These are phyloP conservation scores for Megalops cyprinoides DNA, from an alignment of 2,797 vertebrate species.

Conservation along the genomic window DNA sequence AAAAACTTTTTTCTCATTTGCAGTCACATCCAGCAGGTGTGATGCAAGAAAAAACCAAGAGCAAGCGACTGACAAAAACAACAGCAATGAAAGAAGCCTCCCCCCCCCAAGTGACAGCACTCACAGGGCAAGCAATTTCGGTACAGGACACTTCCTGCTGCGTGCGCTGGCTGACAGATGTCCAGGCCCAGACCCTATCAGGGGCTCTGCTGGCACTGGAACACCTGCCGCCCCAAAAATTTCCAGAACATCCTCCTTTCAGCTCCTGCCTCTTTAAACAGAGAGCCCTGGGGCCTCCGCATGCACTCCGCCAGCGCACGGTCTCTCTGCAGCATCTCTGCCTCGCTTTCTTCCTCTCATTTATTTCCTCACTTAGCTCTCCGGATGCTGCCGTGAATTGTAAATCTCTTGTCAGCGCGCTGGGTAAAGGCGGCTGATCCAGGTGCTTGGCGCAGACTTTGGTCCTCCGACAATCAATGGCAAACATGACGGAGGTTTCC, in stretches of 20 bases:
- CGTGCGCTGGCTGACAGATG: background rate
- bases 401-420: slow-evolving; percentile 37
- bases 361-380: slow-evolving; percentile 48
- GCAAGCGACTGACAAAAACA: background rate
- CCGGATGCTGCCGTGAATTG: slow-evolving; percentile 38
- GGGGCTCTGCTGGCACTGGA: background rate
- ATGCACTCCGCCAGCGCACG: background rate
- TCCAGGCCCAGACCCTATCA: background rate
- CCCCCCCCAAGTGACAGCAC: too few relatives aligned
- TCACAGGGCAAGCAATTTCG: too few relatives aligned
- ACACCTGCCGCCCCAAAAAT: background rate
- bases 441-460: background rate
- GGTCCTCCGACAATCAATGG: too few relatives aligned
- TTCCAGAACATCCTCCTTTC: background rate
- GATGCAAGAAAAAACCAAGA: background rate
- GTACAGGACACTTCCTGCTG: background rate
- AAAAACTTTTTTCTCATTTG: too few relatives aligned
- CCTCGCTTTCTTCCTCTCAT: background rate
- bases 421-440: slow-evolving; percentile 49
- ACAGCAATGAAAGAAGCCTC: background rate
- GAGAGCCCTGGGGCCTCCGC: background rate
- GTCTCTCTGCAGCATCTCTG: background rate
- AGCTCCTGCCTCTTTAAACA: background rate
- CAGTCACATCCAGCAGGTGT: background rate
- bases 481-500: background rate